These are phyloP conservation scores for Scophthalmus maximus DNA, from an alignment of 2,113 vertebrate genomes.

Conservation along the genomic window DNA sequence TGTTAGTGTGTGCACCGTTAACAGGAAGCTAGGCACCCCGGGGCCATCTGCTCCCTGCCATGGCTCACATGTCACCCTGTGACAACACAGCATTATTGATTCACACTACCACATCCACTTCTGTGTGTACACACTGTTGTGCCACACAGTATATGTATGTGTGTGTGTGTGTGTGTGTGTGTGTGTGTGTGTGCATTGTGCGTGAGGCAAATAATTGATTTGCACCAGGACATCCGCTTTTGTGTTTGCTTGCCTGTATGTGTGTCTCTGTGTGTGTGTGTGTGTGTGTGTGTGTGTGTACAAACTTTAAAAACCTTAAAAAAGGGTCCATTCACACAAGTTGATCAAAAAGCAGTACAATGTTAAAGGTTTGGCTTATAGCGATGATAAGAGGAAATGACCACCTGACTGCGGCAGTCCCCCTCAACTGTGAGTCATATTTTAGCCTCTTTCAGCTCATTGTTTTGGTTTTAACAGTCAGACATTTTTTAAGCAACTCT, in stretches of 20 bases:
- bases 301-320: constrained; percentile 33
- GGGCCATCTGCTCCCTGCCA: constrained; percentile 85
- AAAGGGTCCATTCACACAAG: neutral
- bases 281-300: constrained; percentile 36
- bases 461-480: neutral
- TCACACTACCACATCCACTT: constrained; percentile 81
- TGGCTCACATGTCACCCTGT: constrained; percentile 87
- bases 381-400: neutral
- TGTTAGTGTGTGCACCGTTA: constrained; percentile 53
- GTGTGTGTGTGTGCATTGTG: constrained; percentile 65
- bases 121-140: constrained; percentile 61
- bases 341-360: neutral
- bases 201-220: constrained; percentile 79
- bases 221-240: constrained; percentile 75
- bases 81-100: constrained; percentile 84
- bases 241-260: constrained; percentile 63
- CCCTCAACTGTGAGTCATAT: neutral
- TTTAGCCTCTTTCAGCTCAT: neutral
- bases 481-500: too few species aligned
- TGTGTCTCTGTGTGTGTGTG: constrained; percentile 40
- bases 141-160: constrained; percentile 48
- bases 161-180: constrained; percentile 46
- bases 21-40: constrained; percentile 77
- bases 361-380: neutral
- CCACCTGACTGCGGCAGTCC: neutral